A percentile compares a stretch with the other conserved stretches of the same genome.
These are phyloP conservation scores for Pygathrix nemaeus DNA, from an alignment of 2,113 vertebrate species.

Conservation along the genomic window DNA sequence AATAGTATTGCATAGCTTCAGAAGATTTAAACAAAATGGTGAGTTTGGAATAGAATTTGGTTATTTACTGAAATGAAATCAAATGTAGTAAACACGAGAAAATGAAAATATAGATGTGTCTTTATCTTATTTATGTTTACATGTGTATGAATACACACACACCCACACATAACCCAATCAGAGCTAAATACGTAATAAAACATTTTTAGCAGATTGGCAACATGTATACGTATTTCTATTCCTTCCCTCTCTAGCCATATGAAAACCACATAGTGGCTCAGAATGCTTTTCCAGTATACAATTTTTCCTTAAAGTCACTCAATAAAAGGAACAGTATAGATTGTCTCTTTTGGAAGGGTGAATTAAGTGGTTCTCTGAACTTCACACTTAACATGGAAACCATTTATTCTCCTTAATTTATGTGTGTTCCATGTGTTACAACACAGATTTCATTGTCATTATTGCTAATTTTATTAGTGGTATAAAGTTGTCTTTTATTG, in stretches of 20 bases:
- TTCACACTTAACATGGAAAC: not conserved
- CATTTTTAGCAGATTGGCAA: not conserved
- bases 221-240: not conserved
- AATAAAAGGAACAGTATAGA: not conserved
- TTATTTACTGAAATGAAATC: not conserved
- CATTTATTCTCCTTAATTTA: not conserved
- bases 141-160: not conserved
- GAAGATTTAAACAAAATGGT: not conserved
- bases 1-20: not conserved
- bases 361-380: not conserved
- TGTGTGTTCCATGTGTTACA: not conserved
- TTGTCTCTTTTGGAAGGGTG: not conserved
- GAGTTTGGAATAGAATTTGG: not conserved
- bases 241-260: not conserved
- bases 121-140: not conserved
- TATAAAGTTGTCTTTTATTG: not conserved
- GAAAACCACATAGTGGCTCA: not conserved
- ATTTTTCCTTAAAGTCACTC: not conserved
- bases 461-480: not conserved
- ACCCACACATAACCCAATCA: not conserved
- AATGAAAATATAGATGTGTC: not conserved
- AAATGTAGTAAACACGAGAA: not conserved
- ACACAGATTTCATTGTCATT: not conserved
- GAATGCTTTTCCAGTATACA: not conserved
- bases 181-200: not conserved